phyloP scores from a whole-genome alignment of 2,888 invertebrate genomes.

The Notodonta dromedarius region DNA sequence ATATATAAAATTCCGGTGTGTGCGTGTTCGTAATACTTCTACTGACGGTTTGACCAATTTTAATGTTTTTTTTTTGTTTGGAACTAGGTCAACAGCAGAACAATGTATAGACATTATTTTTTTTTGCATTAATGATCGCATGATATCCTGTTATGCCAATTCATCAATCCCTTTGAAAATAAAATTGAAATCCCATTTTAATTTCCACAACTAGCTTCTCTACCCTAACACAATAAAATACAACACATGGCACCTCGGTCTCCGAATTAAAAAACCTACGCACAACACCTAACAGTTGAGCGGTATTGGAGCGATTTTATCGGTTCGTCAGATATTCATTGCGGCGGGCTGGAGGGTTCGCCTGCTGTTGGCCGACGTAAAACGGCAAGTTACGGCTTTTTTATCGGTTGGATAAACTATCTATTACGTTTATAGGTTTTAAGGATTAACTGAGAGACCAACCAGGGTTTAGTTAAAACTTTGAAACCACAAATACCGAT shows the following conservation, averaged over 20 bases:
- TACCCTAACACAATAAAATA: background rate
- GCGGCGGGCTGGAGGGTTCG: background rate
- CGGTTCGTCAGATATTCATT: slow-evolving; percentile 2
- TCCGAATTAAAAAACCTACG: slow-evolving; percentile 6
- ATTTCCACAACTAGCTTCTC: background rate
- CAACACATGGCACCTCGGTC: slow-evolving; percentile 1
- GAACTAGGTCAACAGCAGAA: no score
- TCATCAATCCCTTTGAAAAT: no score
- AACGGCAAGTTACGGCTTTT: background rate
- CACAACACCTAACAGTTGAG: background rate
- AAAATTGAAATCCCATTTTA: background rate
- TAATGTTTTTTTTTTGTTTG: no score
- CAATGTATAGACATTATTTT: no score
- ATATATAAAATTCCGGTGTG: no score
- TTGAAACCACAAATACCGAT: no score
- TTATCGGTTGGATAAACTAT: background rate
- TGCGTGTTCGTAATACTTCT: no score
- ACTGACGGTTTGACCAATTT: no score
- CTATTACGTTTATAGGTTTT: background rate
- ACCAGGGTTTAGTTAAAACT: no score
- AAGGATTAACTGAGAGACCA: no score
- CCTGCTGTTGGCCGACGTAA: background rate
- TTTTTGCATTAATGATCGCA: no score
- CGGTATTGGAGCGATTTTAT: background rate
- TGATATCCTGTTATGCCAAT: no score